Percentiles rank a stretch among this genome's conserved stretches.
Evolutionary conservation across 2,113 vertebrate species (phyloP).

Genomic region (Ictalurus furcatus): DNA sequence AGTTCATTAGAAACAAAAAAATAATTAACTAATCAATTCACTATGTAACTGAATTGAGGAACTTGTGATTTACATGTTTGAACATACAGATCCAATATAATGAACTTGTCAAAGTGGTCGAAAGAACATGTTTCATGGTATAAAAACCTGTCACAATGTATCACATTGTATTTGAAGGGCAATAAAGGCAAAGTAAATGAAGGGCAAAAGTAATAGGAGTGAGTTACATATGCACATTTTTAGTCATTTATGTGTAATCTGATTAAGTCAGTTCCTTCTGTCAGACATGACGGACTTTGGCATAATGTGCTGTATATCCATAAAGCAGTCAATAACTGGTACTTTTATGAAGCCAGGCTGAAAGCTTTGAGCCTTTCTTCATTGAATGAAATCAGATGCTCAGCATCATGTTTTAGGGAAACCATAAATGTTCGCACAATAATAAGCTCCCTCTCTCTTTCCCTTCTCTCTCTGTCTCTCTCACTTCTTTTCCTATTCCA

Average conservation of each 20-base stretch:
- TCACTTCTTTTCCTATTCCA: conserved; percentile 30
- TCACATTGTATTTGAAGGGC: background rate
- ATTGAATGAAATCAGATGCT: conserved; percentile 63
- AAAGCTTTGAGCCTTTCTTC: conserved; percentile 58
- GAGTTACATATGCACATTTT: conserved; percentile 5
- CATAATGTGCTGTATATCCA: conserved; percentile 26
- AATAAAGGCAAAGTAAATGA: background rate
- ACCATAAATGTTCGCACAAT: conserved; percentile 55
- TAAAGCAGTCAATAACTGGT: conserved; percentile 31
- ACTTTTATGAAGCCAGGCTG: conserved; percentile 44
- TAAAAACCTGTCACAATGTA: background rate
- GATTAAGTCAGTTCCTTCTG: conserved; percentile 34
- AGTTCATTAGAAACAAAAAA: background rate
- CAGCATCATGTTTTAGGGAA: conserved; percentile 45
- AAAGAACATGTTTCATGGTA: background rate
- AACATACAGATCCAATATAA: background rate
- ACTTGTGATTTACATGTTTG: background rate
- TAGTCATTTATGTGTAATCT: conserved; percentile 29
- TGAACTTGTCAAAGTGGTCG: background rate
- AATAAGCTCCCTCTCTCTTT: conserved; percentile 60
- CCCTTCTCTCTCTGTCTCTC: conserved; percentile 48
- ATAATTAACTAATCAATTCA: background rate
- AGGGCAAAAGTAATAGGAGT: background rate
- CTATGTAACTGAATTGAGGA: background rate
- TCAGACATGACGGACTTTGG: background rate